A percentile compares a stretch with the other conserved stretches of the same genome.
Conservation (phyloP, 2,888 invertebrate genomes). For the Rhodophaea formosa region DNA sequence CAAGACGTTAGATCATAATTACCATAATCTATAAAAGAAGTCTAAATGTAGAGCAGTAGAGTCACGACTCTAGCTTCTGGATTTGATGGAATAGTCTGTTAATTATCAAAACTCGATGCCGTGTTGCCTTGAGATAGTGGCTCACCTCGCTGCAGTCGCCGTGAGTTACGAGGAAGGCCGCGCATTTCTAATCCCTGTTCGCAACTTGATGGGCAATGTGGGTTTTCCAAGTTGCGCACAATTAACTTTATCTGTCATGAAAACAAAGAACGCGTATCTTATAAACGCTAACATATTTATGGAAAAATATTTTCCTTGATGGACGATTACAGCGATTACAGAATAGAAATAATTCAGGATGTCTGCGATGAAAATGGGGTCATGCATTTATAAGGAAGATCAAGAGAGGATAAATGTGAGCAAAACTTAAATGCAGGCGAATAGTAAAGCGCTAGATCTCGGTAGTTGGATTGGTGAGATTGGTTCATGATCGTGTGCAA, state of each 20-base stretch:
- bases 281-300: background rate
- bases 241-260: background rate
- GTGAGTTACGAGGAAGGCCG: constrained; percentile 61
- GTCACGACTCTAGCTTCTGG: constrained; percentile 34
- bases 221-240: background rate
- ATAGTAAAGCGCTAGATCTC: background rate
- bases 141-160: constrained; percentile 61
- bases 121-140: constrained; percentile 67
- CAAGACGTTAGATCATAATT: constrained; percentile 1
- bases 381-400: background rate
- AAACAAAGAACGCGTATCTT: background rate
- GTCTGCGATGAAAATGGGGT: background rate
- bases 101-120: constrained; percentile 63
- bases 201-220: constrained; percentile 30
- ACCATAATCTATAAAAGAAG: background rate
- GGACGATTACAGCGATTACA: background rate
- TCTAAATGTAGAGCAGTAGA: constrained; percentile 18
- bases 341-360: background rate
- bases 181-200: constrained; percentile 64
- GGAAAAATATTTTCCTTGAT: background rate
- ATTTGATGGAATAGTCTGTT: constrained; percentile 45
- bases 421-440: background rate
- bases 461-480: constrained; percentile 1
- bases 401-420: background rate
- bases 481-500: constrained; percentile 37